Percentiles rank a stretch among this genome's conserved stretches.
Evolutionary conservation across 2,113 vertebrate genomes (phyloP).

Genomic region (Rhinoderma darwinii): DNA sequence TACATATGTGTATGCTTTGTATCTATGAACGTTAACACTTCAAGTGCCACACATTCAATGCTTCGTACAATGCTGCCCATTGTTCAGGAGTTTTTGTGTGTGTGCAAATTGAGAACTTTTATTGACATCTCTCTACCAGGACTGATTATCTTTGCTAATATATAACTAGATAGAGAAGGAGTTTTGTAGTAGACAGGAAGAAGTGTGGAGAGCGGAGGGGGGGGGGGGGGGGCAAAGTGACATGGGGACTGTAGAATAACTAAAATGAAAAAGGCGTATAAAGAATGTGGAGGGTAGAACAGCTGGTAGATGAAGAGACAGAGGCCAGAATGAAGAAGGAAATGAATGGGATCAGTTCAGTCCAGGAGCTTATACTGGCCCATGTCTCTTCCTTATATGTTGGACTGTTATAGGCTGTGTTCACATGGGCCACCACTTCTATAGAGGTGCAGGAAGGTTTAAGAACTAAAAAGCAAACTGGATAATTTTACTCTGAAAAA

Average conservation of each 20-base stretch:
- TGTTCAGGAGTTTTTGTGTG: background rate
- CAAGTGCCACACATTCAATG: background rate
- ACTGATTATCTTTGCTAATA: background rate
- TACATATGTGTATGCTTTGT: background rate
- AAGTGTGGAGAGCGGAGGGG: background rate
- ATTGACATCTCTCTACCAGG: background rate
- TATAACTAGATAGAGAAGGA: conserved; percentile 43
- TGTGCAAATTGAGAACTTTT: background rate
- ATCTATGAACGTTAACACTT: background rate
- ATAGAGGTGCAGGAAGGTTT: background rate
- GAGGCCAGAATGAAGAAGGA: background rate
- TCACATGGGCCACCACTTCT: background rate
- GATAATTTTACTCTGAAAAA: no score
- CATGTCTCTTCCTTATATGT: background rate
- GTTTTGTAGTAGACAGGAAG: conserved; percentile 7
- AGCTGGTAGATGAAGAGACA: conserved; percentile 11
- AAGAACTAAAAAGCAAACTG: background rate
- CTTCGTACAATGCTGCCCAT: background rate
- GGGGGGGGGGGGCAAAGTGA: background rate
- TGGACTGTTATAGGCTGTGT: background rate
- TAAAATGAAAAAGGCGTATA: background rate
- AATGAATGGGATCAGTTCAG: background rate
- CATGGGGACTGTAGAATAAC: background rate
- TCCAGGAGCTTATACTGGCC: background rate
- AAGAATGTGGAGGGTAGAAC: background rate